Base-by-base conservation (phyloP, 2,797 vertebrate species). In the Schizopygopsis pylzovi region DNA sequence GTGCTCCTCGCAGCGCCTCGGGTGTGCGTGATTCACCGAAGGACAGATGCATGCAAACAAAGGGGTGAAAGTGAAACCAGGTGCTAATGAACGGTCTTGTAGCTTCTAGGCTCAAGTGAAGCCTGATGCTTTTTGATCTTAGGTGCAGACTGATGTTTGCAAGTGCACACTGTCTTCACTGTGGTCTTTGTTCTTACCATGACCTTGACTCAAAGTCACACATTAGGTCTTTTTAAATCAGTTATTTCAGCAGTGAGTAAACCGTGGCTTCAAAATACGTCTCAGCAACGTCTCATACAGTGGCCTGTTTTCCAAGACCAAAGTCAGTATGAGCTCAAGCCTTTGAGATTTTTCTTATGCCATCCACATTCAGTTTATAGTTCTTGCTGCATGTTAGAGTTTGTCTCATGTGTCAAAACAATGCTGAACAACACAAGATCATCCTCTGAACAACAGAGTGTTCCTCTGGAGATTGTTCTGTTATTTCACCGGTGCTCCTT, bases 21-120 rank as follows among this genome's bases (percentile, higher is more conserved):
- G 92, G 88, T 90, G 20, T 92, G 90, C 84, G 65, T 93, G 89
- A 91, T 87, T 92, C 90, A 93, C 89, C 80, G 56, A 56, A 22
- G 82, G 65, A 77, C 77, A 28, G 59, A 77, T 8, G 73, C 73
- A 88, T 79, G 84, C 20, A 87, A 83, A 87, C 65, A 73, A 63
- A 87, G 78, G 39, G 41, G 65, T 39, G 80, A 84, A 79, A 79
- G 75, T 70, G 68, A 89, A 63, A 70, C 25, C 13, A 28, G 45
- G 73, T 43, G 68, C 47, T 68, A 75, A 87, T 65, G 67, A 67
- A 80, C 2, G 47, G 49, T 81, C 61, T 61, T 22, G 20, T 52
- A 37, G 49, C 72, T 81, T 45, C 39, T 9, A 22, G 72, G 80
- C 73, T 68, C 83, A 72, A 45, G 86, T 90, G 90, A 92, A 92